Evolutionary conservation across 2,797 vertebrate species (phyloP), one percentile per base, ranked within the genome.

Genomic region (Gadopsis marmoratus): DNA sequence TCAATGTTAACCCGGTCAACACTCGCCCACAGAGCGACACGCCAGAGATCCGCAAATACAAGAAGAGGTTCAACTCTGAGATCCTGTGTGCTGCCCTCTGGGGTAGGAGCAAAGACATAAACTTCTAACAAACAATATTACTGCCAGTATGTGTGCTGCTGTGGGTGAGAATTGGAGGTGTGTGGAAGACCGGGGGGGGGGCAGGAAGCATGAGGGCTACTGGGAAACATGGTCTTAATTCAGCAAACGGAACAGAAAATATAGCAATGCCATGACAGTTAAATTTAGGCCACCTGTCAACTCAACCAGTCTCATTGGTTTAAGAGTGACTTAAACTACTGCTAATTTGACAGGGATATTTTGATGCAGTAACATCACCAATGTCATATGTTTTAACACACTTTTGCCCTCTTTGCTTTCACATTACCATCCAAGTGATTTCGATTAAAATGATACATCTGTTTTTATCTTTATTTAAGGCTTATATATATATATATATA

Each of bases 41-140:
- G 0, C 98, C 98, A 0, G 98, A 99, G 92, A 99, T 99, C 70
- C 97, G 98, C 86, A 99, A 99, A 92, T 99, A 99, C 93, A 99
- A 99, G 96, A 99, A 99, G 95, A 96, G 98, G 89, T 99, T 99
- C 95, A 99, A 99, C 93, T 99, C 98, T 0, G 98, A 99, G 95
- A 99, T 99, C 86, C 94, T 99, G 43, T 99, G 98, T 64, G 98
- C 98, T 9, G 98, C 98, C 1, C 96, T 99, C 70, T 99, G 98
- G 98, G 98, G 98, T 99, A 93, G 91, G 94, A 41, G 39, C 8
- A 2, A 35, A 31, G 7, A 58, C 9, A 8, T 0, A 0, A 6
- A 29, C 21, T n/a, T 56, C 17, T 17, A 17, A 7, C 13, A 33
- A 65, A 35, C 11, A 35, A 14, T 19, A 60, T 60, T 33, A 10